Evolutionary conservation across 2,888 invertebrate species (phyloP), one percentile per base, ranked within the genome.

Genomic region (Camptogramma bilineatum): DNA sequence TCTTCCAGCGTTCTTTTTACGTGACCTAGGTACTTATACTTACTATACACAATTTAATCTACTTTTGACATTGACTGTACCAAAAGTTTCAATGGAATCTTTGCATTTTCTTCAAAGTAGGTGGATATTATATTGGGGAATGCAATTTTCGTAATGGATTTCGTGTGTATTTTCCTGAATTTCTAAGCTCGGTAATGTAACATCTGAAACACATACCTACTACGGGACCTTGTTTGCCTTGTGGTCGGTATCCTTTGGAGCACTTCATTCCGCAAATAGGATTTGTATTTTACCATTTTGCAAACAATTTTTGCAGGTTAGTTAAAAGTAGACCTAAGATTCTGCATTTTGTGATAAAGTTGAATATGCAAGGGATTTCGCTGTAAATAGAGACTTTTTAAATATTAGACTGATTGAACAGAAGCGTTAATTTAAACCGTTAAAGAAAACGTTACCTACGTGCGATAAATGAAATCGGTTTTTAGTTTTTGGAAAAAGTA

Each of bases 21-120:
- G n/a, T n/a, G n/a, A n/a, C n/a, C n/a, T n/a, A n/a, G n/a, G n/a
- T n/a, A n/a, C n/a, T n/a, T n/a, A n/a, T n/a, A n/a, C n/a, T n/a
- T n/a, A n/a, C n/a, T n/a, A n/a, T n/a, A n/a, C n/a, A n/a, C n/a
- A n/a, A n/a, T n/a, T n/a, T n/a, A n/a, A n/a, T n/a, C n/a, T n/a
- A n/a, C n/a, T n/a, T n/a, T n/a, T n/a, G n/a, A n/a, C 17, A 13
- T 21, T 17, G 57, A 39, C 21, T 42, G 57, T 57, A 50, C 67
- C 70, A 72, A 78, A 75, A 73, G 67, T 66, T 59, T 68, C 62
- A 51, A 70, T 68, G 65, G 71, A 48, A 47, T 55, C 46, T 46
- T 55, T 31, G 54, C 47, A 18, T 46, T 51, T 18, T 4, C 58
- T 62, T 68, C 64, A 69, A 66, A 16, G 47, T 47, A 34, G 9